Evolutionary conservation across 2,888 invertebrate species (phyloP).

Genomic region (Eupithecia tripunctaria): DNA sequence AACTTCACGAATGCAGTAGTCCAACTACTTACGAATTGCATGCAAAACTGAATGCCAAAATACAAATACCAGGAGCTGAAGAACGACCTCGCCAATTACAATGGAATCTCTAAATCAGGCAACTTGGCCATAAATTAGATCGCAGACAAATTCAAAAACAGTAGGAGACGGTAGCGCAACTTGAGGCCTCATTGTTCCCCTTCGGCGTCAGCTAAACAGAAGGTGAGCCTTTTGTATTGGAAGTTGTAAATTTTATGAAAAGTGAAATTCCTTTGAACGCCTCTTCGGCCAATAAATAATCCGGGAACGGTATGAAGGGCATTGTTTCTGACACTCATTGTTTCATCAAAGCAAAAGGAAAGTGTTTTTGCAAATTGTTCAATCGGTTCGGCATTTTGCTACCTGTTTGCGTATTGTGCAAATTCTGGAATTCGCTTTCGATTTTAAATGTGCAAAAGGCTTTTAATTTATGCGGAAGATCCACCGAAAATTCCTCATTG

Average conservation of each 20-base stretch:
- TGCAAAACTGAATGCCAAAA: conserved; percentile 67
- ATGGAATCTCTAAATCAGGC: conserved; percentile 78
- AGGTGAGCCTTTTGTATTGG: conserved; percentile 80
- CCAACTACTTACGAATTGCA: conserved; percentile 59
- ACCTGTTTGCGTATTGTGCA: conserved; percentile 69
- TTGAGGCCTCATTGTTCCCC: conserved; percentile 78
- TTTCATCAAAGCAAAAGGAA: conserved; percentile 78
- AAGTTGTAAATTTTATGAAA: conserved; percentile 85
- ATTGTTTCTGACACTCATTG: conserved; percentile 82
- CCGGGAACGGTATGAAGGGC: conserved; percentile 75
- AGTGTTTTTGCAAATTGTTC: conserved; percentile 74
- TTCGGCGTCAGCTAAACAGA: conserved; percentile 83
- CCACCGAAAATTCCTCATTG: background rate
- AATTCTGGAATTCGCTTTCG: conserved; percentile 54
- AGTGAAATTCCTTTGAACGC: conserved; percentile 84
- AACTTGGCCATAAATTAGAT: conserved; percentile 76
- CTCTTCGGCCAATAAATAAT: conserved; percentile 80
- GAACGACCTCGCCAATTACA: conserved; percentile 77
- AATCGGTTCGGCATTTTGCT: conserved; percentile 57
- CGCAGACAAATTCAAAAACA: conserved; percentile 83
- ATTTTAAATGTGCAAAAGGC: conserved; percentile 44
- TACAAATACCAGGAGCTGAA: conserved; percentile 58
- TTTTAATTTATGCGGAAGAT: conserved; percentile 2
- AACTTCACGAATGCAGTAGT: conserved; percentile 41
- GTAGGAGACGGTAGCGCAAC: conserved; percentile 83